These are phyloP conservation scores for Paraescarpia echinospica DNA, from an alignment of 1,140 invertebrate species.

Conservation along the genomic window DNA sequence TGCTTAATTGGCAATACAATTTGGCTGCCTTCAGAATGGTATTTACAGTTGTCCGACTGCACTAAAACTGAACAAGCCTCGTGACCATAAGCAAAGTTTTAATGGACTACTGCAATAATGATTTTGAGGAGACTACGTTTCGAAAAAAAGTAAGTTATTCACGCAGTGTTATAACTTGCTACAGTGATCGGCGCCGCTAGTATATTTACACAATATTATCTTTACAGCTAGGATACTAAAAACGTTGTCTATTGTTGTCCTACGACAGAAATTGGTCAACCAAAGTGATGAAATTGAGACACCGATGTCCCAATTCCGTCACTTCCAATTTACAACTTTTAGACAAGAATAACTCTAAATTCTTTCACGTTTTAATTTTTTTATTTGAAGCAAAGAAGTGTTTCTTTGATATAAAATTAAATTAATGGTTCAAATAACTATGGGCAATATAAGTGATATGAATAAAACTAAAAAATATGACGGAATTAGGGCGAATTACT, in stretches of 20 bases:
- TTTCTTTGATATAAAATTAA: not conserved
- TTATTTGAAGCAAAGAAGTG: not conserved
- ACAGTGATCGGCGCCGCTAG: not conserved
- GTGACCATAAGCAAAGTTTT: not conserved
- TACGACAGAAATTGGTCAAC: not conserved
- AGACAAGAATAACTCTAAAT: not conserved
- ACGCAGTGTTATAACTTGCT: not conserved
- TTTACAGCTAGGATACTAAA: not conserved
- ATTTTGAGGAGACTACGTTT: not conserved
- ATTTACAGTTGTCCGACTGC: no score
- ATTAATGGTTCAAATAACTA: not conserved
- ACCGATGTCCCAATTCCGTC: not conserved
- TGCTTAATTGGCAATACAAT: no score
- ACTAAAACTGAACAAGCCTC: no score
- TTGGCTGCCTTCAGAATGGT: no score
- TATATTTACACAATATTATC: not conserved
- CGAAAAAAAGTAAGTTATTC: not conserved
- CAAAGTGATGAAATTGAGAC: not conserved
- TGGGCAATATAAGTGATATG: not conserved
- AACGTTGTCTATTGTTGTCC: not conserved
- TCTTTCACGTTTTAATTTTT: not conserved
- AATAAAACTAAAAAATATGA: not conserved
- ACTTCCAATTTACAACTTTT: not conserved
- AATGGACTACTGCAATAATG: not conserved
- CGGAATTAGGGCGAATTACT: not conserved